These are phyloP conservation scores for Drosophila burlai DNA, from an alignment of 1,140 invertebrate species.

Conservation along the genomic window DNA sequence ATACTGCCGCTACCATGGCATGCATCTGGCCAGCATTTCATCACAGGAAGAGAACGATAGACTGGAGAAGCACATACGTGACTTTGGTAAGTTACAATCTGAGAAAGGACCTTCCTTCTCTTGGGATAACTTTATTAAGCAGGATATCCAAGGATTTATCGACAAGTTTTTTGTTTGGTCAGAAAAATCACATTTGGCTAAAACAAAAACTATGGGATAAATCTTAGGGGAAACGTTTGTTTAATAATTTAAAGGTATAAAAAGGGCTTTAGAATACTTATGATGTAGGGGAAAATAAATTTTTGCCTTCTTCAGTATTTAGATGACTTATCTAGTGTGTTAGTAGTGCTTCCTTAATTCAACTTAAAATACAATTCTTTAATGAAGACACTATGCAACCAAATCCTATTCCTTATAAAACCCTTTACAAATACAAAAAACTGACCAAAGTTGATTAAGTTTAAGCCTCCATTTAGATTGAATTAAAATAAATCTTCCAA, in stretches of 20 bases:
- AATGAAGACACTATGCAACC: not conserved
- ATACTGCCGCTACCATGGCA: conserved; percentile 95
- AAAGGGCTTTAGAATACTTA: too few species aligned
- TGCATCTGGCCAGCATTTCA: conserved; percentile 95
- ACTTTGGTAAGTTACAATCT: conserved; percentile 88
- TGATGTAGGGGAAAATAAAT: too few species aligned
- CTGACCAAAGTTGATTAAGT: not conserved
- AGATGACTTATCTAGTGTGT: too few species aligned
- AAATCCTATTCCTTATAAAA: not conserved
- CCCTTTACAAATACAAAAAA: not conserved
- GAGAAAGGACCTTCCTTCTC: not conserved
- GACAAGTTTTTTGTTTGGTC: not conserved
- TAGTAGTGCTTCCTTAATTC: not conserved
- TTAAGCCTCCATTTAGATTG: not conserved
- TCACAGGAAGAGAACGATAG: conserved; percentile 95
- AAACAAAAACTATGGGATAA: not conserved
- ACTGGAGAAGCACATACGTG: conserved; percentile 93
- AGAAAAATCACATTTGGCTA: not conserved
- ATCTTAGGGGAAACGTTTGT: not conserved
- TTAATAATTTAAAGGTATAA: not conserved
- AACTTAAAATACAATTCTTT: not conserved
- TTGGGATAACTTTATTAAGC: conserved; percentile 5
- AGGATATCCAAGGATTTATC: not conserved
- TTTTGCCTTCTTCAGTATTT: too few species aligned
- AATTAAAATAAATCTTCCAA: conserved; percentile 18